Evolutionary conservation across 2,113 vertebrate species (phyloP).

Genomic region (Ibidorhyncha struthersii): DNA sequence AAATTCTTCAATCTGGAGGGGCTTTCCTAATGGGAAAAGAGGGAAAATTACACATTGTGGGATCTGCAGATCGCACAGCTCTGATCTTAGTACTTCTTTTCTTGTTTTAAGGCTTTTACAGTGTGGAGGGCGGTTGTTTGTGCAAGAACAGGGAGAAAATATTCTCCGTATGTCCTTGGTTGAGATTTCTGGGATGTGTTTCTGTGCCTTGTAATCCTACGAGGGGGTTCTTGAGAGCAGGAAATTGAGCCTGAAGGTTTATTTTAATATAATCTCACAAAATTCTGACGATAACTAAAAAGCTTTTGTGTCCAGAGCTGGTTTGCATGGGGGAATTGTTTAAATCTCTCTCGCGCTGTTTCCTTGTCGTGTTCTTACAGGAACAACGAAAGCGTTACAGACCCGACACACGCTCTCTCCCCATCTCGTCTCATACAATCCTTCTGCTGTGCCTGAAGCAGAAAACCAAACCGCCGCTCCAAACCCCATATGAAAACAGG

Average conservation of each 20-base stretch:
- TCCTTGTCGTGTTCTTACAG: not conserved
- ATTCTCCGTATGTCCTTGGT: not conserved
- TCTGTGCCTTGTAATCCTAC: not conserved
- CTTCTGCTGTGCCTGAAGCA: not conserved
- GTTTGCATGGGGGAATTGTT: not conserved
- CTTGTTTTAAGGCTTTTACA: not conserved
- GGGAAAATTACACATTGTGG: fast-evolving
- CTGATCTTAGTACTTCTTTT: fast-evolving
- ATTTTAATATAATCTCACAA: not conserved
- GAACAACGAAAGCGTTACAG: not conserved
- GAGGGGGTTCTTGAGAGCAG: not conserved
- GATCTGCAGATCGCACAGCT: not conserved
- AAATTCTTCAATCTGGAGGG: not conserved
- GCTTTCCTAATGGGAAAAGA: not conserved
- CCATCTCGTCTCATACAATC: not conserved
- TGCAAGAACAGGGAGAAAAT: not conserved
- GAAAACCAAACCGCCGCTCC: not conserved
- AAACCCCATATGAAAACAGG: not conserved
- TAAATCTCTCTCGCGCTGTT: not conserved
- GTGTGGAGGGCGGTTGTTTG: fast-evolving
- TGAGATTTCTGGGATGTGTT: not conserved
- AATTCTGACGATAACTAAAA: not conserved
- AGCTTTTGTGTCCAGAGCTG: not conserved
- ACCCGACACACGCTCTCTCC: fast-evolving
- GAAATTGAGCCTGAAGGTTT: not conserved